Base-by-base conservation (phyloP, 2,888 invertebrate species). In the Drosophila mettleri region DNA sequence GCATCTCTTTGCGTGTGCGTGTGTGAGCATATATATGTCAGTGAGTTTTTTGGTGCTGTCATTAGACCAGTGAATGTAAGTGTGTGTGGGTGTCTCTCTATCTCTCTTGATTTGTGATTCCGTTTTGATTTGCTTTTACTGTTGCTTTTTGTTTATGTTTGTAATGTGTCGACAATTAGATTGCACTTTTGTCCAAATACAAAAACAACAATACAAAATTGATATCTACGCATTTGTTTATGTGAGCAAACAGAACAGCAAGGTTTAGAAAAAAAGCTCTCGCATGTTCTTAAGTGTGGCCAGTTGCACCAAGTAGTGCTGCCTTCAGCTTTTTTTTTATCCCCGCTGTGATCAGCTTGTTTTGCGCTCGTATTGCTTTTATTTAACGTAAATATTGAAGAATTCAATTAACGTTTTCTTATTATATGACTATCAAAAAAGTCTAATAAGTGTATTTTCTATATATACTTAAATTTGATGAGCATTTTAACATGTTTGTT, bases 171-270 rank as follows among this genome's bases (percentile, higher is more conserved):
- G 64, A 77, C 60, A 64, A 74, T 82, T 78, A 75, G 62, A 61
- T 78, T 67, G 85, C 74, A 75, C 22, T 70, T 80, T 86, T 58
- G 31, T 43, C 31, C 41, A 43, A 66, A 43, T 55, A 45, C 16
- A 29, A 5, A 34, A 34, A 52, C 22, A 27, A 45, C 3, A 45
- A 46, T n/a, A n/a, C 9, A 45, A 27, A 49, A 20, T 31, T 34
- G 41, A 76, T 55, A 57, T 80, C 71, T 83, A 81, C 82, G 87
- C 82, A 83, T 83, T 83, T 83, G 81, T 82, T 86, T 84, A 72
- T 85, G 24, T 67, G 70, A 57, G 29, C 45, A 46, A 73, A 27
- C 49, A 36, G 18, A 53, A 57, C 20, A 74, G 52, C 22, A 61
- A 34, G 16, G 45, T 27, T 22, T 10, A 10, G 22, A 14, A 20